These are phyloP conservation scores for Lucilia cuprina DNA, from an alignment of 1,140 invertebrate genomes.

Conservation along the genomic window DNA sequence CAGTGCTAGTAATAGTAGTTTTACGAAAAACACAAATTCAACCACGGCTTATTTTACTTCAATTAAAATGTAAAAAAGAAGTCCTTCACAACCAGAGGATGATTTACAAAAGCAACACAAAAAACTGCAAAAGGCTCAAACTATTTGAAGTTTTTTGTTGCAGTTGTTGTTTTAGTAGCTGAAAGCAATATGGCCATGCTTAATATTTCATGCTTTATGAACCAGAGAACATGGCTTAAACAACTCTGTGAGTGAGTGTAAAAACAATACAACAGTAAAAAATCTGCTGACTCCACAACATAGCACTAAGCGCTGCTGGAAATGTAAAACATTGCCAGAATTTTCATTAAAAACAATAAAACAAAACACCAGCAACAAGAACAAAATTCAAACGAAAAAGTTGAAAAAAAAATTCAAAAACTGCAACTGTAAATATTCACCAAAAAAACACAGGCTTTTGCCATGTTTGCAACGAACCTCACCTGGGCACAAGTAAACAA, in stretches of 20 bases:
- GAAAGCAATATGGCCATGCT: conserved; percentile 33
- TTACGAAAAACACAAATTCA: neutral
- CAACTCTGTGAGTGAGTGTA: neutral
- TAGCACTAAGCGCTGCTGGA: neutral
- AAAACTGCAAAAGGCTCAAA: neutral
- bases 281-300: conserved; percentile 21
- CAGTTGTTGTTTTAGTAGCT: neutral
- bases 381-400: neutral
- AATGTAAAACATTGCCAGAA: conserved; percentile 28
- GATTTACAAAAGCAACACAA: neutral
- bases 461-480: neutral
- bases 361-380: neutral
- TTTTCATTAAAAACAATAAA: neutral
- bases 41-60: conserved; percentile 32
- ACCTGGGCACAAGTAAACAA: conserved; percentile 18
- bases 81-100: neutral
- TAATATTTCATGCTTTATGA: conserved; percentile 35
- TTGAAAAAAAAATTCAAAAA: neutral
- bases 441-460: conserved; percentile 4
- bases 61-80: conserved; percentile 19
- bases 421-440: conserved; percentile 24
- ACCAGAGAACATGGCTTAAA: conserved; percentile 31
- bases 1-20: neutral
- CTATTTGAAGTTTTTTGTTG: neutral
- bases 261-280: conserved; percentile 9